Base-by-base conservation (phyloP, 37 sponge, comb jelly and placozoan species). In the Haliclona indistincta region DNA sequence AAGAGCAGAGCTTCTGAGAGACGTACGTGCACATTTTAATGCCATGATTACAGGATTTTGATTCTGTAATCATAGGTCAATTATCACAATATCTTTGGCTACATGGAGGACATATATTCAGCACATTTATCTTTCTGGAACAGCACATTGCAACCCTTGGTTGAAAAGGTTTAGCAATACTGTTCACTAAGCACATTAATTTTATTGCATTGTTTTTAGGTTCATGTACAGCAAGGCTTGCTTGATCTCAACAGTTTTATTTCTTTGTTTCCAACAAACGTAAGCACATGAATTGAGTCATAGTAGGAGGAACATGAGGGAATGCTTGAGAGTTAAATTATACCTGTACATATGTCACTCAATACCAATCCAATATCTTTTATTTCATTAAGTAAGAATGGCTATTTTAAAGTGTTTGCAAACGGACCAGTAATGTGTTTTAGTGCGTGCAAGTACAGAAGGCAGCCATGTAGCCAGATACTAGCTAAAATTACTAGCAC, bases 51-150 rank as follows among this genome's bases (percentile, higher is more conserved):
- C 13, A 47, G 49, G 8, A 47, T 47, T 47, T 17, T 47, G 13
- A 17, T 47, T 47, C 13, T 47, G 13, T 47, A 17, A 47, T 69
- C 52, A 42, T 68, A 78, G 75, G 86, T 82, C 3, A 77, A 72
- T 77, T 88, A 88, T 56, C 77, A 88, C 61, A 88, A 88, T 45
- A 56, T 88, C 55, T 88, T 88, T 77, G 81, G 81, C 5, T 77
- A 77, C 73, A 88, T 88, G 88, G 71, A 77, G 43, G 78, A 88
- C 38, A 68, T 88, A 0, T 75, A 80, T 41, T 20, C 45, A 25
- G 82, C 77, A 5, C 88, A 88, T 37, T 72, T 71, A 25, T 49
- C 64, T 53, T 76, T 88, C 61, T 88, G 88, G 88, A 36, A 56
- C 38, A 56, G 39, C 32, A 67, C 73, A 4, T 65, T 88, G 6